Conservation (phyloP, 2,113 vertebrate genomes). For the Tautogolabrus adspersus region DNA sequence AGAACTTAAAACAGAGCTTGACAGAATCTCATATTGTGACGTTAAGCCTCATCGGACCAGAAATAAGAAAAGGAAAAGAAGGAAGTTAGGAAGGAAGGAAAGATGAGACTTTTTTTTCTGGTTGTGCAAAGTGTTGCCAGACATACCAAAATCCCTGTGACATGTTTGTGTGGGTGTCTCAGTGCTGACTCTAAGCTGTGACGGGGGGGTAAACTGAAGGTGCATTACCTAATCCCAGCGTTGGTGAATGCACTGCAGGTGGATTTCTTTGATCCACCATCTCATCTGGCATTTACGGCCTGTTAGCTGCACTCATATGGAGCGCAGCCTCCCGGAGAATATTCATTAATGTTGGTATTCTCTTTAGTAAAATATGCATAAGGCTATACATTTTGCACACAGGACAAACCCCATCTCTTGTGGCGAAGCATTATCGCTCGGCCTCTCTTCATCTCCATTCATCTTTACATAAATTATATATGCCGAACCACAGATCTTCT, state of each 20-base stretch:
- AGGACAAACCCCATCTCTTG: constrained; percentile 37
- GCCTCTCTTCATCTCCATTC: constrained; percentile 41
- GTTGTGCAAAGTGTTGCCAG: constrained; percentile 43
- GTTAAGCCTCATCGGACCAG: neutral
- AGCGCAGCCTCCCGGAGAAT: constrained; percentile 18
- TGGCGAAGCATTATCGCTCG: constrained; percentile 37
- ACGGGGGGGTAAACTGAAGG: constrained; percentile 40
- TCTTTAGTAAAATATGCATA: constrained; percentile 69
- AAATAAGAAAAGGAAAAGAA: neutral
- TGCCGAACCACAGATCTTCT: constrained; percentile 47
- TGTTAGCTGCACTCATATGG: constrained; percentile 17
- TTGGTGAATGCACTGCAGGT: constrained; percentile 56
- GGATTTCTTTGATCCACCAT: constrained; percentile 70
- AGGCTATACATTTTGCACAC: constrained; percentile 49
- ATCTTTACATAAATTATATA: constrained; percentile 63
- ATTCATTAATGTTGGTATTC: constrained; percentile 52
- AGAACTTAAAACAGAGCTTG: no score
- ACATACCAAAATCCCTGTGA: constrained; percentile 58
- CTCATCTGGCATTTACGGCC: constrained; percentile 62
- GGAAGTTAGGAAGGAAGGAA: neutral
- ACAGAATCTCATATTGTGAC: no score
- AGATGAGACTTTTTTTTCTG: neutral
- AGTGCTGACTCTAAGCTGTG: constrained; percentile 64
- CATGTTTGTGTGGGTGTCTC: constrained; percentile 66
- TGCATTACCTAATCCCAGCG: constrained; percentile 56